phyloP scores from a whole-genome alignment of 2,113 vertebrate species.

The Nibea albiflora region DNA sequence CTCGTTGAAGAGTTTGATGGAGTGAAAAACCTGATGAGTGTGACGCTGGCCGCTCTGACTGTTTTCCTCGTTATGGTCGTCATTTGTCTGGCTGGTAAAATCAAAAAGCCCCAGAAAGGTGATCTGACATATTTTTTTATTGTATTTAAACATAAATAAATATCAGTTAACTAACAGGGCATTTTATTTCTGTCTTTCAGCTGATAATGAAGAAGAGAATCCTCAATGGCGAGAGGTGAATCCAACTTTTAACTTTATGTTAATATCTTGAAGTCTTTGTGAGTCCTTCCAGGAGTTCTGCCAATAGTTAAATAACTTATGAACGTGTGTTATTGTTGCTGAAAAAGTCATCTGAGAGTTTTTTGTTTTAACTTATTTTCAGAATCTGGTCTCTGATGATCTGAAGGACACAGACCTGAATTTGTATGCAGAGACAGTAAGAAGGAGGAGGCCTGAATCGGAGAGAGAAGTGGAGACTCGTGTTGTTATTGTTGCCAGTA shows the following conservation, averaged over 20 bases:
- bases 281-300: neutral
- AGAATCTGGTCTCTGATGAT: neutral
- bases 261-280: no score
- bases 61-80: neutral
- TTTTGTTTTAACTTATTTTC: neutral
- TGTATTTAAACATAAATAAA: neutral
- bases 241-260: neutral
- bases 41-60: neutral
- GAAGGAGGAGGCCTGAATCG: neutral
- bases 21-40: neutral
- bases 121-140: neutral
- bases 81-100: neutral
- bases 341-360: neutral
- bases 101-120: neutral
- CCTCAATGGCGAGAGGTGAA: neutral
- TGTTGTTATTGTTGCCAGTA: constrained; percentile 12
- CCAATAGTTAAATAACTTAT: neutral
- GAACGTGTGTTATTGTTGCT: neutral
- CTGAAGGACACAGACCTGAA: neutral
- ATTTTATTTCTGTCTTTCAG: neutral
- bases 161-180: neutral
- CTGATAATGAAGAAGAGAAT: neutral
- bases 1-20: neutral
- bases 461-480: neutral
- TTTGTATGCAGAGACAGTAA: neutral